A percentile compares a stretch with the other conserved stretches of the same genome.
phyloP scores from a whole-genome alignment of 1,140 invertebrate genomes.

The Sipha flava region DNA sequence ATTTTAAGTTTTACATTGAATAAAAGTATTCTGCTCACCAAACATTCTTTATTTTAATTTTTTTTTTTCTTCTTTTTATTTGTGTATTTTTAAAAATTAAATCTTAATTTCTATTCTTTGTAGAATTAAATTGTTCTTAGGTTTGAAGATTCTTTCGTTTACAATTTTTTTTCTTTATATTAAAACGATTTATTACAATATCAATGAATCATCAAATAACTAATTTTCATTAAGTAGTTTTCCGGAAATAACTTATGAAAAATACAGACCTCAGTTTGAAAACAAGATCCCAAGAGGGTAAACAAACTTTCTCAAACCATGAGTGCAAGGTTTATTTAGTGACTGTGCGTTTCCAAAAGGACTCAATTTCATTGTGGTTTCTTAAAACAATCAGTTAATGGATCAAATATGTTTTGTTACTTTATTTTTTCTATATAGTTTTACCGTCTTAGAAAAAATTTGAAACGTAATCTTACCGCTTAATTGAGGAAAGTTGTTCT shows the following conservation, averaged over 20 bases:
- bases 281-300: background rate
- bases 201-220: background rate
- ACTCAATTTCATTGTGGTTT: background rate
- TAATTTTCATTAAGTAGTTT: conserved; percentile 7
- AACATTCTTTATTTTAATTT: too few species aligned
- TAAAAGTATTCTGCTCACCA: too few species aligned
- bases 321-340: background rate
- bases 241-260: background rate
- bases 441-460: background rate
- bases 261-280: background rate
- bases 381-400: conserved; percentile 15
- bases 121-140: too few species aligned
- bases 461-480: background rate
- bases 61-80: too few species aligned
- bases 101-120: too few species aligned
- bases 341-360: background rate
- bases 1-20: too few species aligned
- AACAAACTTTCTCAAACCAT: background rate
- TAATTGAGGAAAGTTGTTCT: background rate
- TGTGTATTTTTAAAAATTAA: too few species aligned
- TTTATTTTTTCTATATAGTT: background rate
- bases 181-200: conserved; percentile 1
- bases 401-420: background rate
- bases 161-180: background rate
- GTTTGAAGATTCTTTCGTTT: too few species aligned